phyloP scores from a whole-genome alignment of 2,797 vertebrate species.

The Rachycentron canadum region DNA sequence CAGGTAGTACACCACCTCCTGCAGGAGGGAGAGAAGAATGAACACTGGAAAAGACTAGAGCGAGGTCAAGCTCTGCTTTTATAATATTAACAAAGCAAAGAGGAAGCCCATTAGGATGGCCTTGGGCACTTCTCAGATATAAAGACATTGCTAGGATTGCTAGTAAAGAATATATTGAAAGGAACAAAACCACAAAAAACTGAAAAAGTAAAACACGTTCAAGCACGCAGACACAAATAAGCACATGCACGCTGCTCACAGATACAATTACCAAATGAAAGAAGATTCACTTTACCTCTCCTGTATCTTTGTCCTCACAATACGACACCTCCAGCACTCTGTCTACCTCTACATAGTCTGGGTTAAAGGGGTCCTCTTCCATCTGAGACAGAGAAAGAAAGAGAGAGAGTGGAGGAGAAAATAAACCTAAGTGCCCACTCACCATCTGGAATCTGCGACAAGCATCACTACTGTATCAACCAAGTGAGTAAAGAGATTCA shows the following conservation, averaged over 20 bases:
- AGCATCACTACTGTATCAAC: slow-evolving; percentile 54
- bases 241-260: slow-evolving; percentile 8
- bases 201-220: slow-evolving; percentile 43
- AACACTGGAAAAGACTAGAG: slow-evolving; percentile 67
- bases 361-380: slow-evolving; percentile 98
- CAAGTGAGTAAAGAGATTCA: slow-evolving; percentile 56
- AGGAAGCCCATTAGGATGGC: slow-evolving; percentile 73
- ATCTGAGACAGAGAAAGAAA: slow-evolving; percentile 85
- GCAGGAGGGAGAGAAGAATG: slow-evolving; percentile 77
- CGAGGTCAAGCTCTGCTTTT: slow-evolving; percentile 69
- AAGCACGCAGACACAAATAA: slow-evolving; percentile 42
- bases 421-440: slow-evolving; percentile 68
- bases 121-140: slow-evolving; percentile 75
- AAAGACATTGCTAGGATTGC: slow-evolving; percentile 60
- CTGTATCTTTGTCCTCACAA: slow-evolving; percentile 98
- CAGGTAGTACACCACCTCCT: slow-evolving; percentile 99
- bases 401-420: slow-evolving; percentile 26
- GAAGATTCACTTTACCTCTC: slow-evolving; percentile 88
- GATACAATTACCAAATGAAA: slow-evolving; percentile 60
- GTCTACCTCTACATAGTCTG: slow-evolving; percentile 98
- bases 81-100: slow-evolving; percentile 74
- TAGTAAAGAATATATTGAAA: slow-evolving; percentile 59
- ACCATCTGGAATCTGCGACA: slow-evolving; percentile 76
- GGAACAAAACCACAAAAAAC: slow-evolving; percentile 29
- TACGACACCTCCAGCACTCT: slow-evolving; percentile 98